Base-by-base conservation (phyloP, 1,140 invertebrate species). In the Zaprionus lachaisei region DNA sequence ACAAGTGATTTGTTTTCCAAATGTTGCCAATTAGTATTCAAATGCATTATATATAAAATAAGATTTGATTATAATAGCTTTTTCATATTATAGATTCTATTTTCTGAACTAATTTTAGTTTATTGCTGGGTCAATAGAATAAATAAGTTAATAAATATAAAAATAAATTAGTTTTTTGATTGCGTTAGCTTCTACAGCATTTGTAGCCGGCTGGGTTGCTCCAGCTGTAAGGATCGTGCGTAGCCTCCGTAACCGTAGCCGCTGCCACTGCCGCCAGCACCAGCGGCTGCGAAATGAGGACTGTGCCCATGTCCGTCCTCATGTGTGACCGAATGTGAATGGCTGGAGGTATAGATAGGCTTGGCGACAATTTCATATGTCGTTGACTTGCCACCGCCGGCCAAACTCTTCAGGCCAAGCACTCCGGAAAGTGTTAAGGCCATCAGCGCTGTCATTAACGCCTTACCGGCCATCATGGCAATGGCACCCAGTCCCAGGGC, bases 301-400 rank as follows among this genome's bases (percentile, higher is more conserved):
- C 93, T 94, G n/a, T 94, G 93, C 56, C 93, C 93, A 51, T 94
- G 93, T 0, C 94, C 94, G 28, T 95, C 94, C 12, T 95, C 94
- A 61, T 96, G 95, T 6, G 94, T 94, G 0, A 95, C 94, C 11
- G 96, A 96, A 70, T 97, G 96, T 2, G 95, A 95, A 76, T 96
- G 96, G 0, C 95, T 94, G 54, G 95, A 95, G 0, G 94, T 94
- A 87, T 97, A 96, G 0, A 97, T 94, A 0, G 96, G 96, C 79
- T 97, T 97, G 58, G 96, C 95, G 37, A 97, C 95, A 57, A 97
- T 96, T 92, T 97, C 96, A 84, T 97, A 97, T 0, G 96, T 97
- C 1, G 96, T 96, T 22, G 96, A 96, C 77, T 96, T 96, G 22
- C 95, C 94, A 17, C 95, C 95, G 6, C 94, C 85, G 0, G 95